Evolutionary conservation across 64 coral and sea anemone genomes (phyloP).

Genomic region (Stichodactyla helianthus): DNA sequence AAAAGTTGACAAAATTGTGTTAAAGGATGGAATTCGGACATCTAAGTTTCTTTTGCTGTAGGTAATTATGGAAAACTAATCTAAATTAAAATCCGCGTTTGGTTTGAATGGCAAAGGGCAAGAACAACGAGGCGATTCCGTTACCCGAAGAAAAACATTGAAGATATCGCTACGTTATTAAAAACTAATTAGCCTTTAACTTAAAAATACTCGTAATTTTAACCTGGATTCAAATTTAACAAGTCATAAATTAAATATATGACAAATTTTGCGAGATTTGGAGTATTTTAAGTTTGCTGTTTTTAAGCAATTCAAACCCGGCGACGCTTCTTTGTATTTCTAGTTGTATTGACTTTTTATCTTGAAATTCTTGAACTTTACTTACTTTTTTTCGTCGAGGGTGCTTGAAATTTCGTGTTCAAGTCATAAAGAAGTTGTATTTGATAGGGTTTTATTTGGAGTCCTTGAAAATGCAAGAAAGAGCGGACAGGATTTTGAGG

Average conservation of each 20-base stretch:
- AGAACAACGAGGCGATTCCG: neutral
- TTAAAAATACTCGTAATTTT: neutral
- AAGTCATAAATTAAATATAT: neutral
- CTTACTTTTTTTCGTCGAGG: neutral
- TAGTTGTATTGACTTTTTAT: neutral
- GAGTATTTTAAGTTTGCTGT: neutral
- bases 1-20: too few species aligned
- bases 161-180: neutral
- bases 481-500: neutral
- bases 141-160: neutral
- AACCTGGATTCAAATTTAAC: neutral
- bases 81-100: too few species aligned
- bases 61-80: too few species aligned
- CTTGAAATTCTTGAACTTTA: neutral
- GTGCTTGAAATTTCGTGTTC: neutral
- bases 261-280: neutral
- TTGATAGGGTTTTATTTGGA: neutral
- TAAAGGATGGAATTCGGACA: too few species aligned
- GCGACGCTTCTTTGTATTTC: too few species aligned
- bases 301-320: too few species aligned
- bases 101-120: neutral
- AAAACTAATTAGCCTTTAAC: neutral
- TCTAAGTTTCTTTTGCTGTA: too few species aligned
- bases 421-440: neutral
- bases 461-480: neutral